A percentile compares a stretch with the other conserved stretches of the same genome.
These are phyloP conservation scores for Epistrophella euchroma DNA, from an alignment of 2,888 invertebrate genomes.

Conservation along the genomic window DNA sequence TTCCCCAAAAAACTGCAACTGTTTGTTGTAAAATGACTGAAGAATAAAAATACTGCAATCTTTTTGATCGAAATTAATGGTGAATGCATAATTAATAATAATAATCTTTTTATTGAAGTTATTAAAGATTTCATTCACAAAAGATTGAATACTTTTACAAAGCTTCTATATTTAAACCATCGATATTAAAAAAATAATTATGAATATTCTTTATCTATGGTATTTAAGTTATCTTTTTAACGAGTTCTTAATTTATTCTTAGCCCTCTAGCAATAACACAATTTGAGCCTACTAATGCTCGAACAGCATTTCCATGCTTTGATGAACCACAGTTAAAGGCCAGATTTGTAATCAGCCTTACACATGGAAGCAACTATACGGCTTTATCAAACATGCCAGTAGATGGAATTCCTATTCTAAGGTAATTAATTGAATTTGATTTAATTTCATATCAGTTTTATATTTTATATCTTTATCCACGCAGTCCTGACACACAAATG, in stretches of 20 bases:
- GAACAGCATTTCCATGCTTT: constrained; percentile 90
- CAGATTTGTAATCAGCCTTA: constrained; percentile 87
- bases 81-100: too few species aligned
- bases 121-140: too few species aligned
- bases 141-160: too few species aligned
- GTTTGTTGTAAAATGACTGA: too few species aligned
- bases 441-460: too few species aligned
- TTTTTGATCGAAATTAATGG: too few species aligned
- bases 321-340: constrained; percentile 90
- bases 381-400: constrained; percentile 83
- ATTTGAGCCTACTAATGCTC: constrained; percentile 88
- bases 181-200: too few species aligned
- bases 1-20: too few species aligned
- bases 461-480: not conserved
- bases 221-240: not conserved
- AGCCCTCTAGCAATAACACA: constrained; percentile 87
- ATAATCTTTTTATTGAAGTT: too few species aligned
- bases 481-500: constrained; percentile 72
- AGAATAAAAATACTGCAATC: too few species aligned
- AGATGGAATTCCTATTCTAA: constrained; percentile 54
- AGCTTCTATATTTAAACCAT: too few species aligned
- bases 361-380: constrained; percentile 84
- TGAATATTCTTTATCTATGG: too few species aligned
- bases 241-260: constrained; percentile 4
- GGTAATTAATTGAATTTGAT: not conserved